phyloP scores from a whole-genome alignment of 2,113 vertebrate genomes.

The Macrotis lagotis region DNA sequence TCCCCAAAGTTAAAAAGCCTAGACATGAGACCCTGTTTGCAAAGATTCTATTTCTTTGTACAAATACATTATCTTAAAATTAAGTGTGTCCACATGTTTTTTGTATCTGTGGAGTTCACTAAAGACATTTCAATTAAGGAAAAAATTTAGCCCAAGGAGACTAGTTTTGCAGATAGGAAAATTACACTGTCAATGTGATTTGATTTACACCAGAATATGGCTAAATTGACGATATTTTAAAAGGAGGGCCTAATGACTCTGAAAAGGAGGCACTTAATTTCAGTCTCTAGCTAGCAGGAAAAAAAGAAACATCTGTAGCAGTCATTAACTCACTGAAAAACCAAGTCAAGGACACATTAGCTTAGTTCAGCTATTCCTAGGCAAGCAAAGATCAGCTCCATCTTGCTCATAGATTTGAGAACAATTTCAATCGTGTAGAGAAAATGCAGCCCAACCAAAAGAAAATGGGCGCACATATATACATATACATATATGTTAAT shows the following conservation, averaged over 20 bases:
- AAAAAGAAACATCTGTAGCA: constrained; percentile 76
- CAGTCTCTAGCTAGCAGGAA: constrained; percentile 70
- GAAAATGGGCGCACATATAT: too few relatives aligned
- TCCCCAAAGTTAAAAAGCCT: not conserved
- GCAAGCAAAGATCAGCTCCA: constrained; percentile 56
- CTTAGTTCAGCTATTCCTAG: constrained; percentile 60
- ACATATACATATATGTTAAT: not conserved
- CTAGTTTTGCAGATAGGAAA: constrained; percentile 76
- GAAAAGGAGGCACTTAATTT: constrained; percentile 81
- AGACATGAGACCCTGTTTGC: rapidly evolving
- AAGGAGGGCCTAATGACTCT: constrained; percentile 70
- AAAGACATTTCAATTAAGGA: constrained; percentile 75
- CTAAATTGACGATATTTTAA: constrained; percentile 74
- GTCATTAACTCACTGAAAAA: constrained; percentile 70
- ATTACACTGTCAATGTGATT: constrained; percentile 71
- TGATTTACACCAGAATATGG: constrained; percentile 78
- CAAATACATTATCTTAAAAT: constrained; percentile 27
- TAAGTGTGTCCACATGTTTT: not conserved
- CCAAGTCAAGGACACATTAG: constrained; percentile 49
- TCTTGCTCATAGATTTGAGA: constrained; percentile 56
- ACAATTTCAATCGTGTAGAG: constrained; percentile 47
- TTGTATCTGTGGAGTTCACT: constrained; percentile 39
- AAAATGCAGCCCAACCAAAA: constrained; percentile 7
- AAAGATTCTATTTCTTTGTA: constrained; percentile 2
- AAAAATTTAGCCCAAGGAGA: constrained; percentile 72